Evolutionary conservation across 37 sponge, comb jelly and placozoan species (phyloP), one percentile per base, ranked within the genome.

Genomic region (Geodia barretti): DNA sequence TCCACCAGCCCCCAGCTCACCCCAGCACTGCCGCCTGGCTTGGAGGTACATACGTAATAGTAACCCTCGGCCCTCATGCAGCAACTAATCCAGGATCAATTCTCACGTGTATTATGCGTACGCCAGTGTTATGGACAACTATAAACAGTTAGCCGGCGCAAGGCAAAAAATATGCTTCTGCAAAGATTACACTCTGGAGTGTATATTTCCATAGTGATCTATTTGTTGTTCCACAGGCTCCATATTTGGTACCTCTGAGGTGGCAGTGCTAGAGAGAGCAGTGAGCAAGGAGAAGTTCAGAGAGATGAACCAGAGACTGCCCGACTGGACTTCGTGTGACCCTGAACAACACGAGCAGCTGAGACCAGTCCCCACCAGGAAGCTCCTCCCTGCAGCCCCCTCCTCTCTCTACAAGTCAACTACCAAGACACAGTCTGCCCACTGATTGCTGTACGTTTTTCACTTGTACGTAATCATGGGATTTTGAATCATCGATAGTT

Each of bases 311-410:
- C 76, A 70, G 43, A 7, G 54, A 17, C 72, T 94, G 20, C 94
- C 94, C 31, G 93, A 94, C 72, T 94, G 94, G 94, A 79, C 59
- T 58, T 93, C 93, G 26, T 81, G 86, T 77, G 90, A 93, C 66
- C 87, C 93, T 17, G 60, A 47, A 36, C 83, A 74, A 41, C 47
- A 83, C 17, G 91, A 91, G 40, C 73, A 78, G 36, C 83, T 86
- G 24, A 75, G 70, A 32, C n/a, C 35, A 1, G 43, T 87, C 0
- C 73, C 86, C 11, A 41, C 73, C 0, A 70, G 86, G 21, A 85
- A 85, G 47, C 47, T 78, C 17, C 64, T 85, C 25, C 86, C 86
- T 24, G 39, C 83, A 40, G 60, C 72, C n/a, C 80, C 80, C 3
- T 24, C 82, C 31, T 69, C 80, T 33, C 31, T 68, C 30, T 29